Evolutionary conservation across 2,888 invertebrate species (phyloP).

Genomic region (Cosmia pyralina): DNA sequence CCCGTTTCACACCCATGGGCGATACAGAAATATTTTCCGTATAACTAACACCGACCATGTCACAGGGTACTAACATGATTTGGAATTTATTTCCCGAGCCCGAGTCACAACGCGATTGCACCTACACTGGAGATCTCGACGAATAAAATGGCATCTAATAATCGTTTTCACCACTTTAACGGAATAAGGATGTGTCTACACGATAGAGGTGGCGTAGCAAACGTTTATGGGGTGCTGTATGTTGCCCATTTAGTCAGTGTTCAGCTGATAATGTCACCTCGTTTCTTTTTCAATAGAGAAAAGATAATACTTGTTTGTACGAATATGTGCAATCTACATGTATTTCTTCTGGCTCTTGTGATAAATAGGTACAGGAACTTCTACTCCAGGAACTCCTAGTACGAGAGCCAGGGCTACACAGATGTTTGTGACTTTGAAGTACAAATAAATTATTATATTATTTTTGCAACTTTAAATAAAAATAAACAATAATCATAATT

Average conservation of each 20-base stretch:
- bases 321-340: neutral
- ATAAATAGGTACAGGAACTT: no score
- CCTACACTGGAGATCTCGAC: constrained; percentile 53
- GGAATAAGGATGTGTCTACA: constrained; percentile 31
- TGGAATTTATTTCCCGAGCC: constrained; percentile 82
- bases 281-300: neutral
- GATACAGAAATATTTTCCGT: constrained; percentile 85
- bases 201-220: constrained; percentile 18
- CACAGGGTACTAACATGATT: constrained; percentile 81
- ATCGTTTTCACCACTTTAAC: constrained; percentile 48
- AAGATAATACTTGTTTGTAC: neutral
- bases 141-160: constrained; percentile 64
- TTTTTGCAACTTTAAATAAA: neutral
- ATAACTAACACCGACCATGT: constrained; percentile 81
- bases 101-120: constrained; percentile 68
- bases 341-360: no score
- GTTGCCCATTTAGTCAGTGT: constrained; percentile 5
- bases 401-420: no score
- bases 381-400: no score
- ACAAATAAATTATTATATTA: no score
- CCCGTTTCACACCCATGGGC: constrained; percentile 78
- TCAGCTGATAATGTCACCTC: neutral
- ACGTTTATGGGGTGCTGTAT: constrained; percentile 9
- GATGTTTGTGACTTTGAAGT: neutral
- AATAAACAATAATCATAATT: neutral